Percentiles rank a stretch among this genome's conserved stretches.
Evolutionary conservation across 2,113 vertebrate species (phyloP).

Genomic region (Channa argus): DNA sequence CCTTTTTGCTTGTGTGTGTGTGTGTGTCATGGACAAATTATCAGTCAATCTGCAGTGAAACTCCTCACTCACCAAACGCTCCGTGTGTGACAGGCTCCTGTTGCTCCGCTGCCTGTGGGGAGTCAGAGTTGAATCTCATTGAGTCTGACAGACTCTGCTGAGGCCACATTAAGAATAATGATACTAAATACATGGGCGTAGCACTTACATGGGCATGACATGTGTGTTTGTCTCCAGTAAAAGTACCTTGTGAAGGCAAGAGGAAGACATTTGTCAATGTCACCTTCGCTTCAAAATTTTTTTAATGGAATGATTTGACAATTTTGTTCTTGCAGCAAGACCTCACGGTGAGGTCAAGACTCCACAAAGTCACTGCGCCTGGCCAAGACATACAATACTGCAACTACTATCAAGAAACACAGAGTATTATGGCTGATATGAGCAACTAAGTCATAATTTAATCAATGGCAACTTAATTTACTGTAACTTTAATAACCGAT

Average conservation of each 20-base stretch:
- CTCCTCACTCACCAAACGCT: slow-evolving; percentile 56
- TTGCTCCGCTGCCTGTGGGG: slow-evolving; percentile 47
- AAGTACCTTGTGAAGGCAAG: slow-evolving; percentile 5
- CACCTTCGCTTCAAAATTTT: too few species aligned
- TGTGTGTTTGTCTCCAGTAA: slow-evolving; percentile 20
- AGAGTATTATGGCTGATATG: background rate
- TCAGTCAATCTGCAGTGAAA: slow-evolving; percentile 5
- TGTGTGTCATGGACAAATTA: background rate
- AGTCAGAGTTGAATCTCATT: slow-evolving; percentile 16
- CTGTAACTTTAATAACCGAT: background rate
- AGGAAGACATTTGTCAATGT: background rate
- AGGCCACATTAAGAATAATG: slow-evolving; percentile 21
- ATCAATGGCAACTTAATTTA: background rate
- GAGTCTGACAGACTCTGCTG: slow-evolving; percentile 20
- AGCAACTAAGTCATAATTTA: background rate
- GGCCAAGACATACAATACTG: too few species aligned
- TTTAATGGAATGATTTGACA: too few species aligned
- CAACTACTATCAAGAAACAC: too few species aligned
- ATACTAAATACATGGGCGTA: background rate
- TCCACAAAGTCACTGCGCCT: too few species aligned
- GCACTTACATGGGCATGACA: slow-evolving; percentile 52
- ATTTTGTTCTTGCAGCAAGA: too few species aligned
- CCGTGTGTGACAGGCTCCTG: background rate
- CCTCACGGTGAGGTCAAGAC: too few species aligned
- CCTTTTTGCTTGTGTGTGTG: background rate